phyloP scores from a whole-genome alignment of 64 coral and sea anemone genomes.

The Actinia equina region DNA sequence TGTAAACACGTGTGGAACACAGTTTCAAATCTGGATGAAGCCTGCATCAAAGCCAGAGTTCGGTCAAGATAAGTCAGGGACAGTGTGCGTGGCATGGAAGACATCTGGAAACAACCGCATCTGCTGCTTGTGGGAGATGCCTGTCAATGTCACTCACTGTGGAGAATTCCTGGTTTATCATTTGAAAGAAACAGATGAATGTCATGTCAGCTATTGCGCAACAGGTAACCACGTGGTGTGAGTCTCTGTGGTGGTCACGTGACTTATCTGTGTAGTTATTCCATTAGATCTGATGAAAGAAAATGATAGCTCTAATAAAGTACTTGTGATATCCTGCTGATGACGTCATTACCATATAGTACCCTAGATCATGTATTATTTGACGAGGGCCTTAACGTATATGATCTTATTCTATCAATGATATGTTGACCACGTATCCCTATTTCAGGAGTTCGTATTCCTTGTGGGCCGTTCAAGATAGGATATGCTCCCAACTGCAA shows the following conservation, averaged over 20 bases:
- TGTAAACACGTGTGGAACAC: slow-evolving; percentile 61
- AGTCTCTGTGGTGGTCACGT: neutral
- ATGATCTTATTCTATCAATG: neutral
- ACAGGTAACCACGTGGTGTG: slow-evolving; percentile 23
- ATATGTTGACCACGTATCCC: neutral
- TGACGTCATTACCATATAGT: too few relatives aligned
- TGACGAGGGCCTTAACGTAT: too few relatives aligned
- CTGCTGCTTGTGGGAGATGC: slow-evolving; percentile 81
- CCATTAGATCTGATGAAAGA: too few relatives aligned
- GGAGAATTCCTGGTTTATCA: slow-evolving; percentile 77
- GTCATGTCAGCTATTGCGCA: slow-evolving; percentile 63
- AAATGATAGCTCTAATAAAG: too few relatives aligned
- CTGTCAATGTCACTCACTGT: slow-evolving; percentile 68
- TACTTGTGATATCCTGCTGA: too few relatives aligned
- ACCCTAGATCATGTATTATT: too few relatives aligned
- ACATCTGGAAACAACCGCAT: slow-evolving; percentile 30
- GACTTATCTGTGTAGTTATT: too few relatives aligned
- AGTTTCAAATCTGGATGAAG: slow-evolving; percentile 72
- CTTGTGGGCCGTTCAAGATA: slow-evolving; percentile 67
- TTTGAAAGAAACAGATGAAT: slow-evolving; percentile 55
- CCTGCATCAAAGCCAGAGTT: slow-evolving; percentile 36
- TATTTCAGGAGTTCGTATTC: slow-evolving; percentile 45
- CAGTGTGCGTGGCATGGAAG: slow-evolving; percentile 70
- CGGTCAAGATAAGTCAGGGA: slow-evolving; percentile 48
- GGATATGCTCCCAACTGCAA: slow-evolving; percentile 73